A percentile compares a stretch with the other conserved stretches of the same genome.
These are phyloP conservation scores for Bubo scandiacus DNA, from an alignment of 2,113 vertebrate genomes.

Conservation along the genomic window DNA sequence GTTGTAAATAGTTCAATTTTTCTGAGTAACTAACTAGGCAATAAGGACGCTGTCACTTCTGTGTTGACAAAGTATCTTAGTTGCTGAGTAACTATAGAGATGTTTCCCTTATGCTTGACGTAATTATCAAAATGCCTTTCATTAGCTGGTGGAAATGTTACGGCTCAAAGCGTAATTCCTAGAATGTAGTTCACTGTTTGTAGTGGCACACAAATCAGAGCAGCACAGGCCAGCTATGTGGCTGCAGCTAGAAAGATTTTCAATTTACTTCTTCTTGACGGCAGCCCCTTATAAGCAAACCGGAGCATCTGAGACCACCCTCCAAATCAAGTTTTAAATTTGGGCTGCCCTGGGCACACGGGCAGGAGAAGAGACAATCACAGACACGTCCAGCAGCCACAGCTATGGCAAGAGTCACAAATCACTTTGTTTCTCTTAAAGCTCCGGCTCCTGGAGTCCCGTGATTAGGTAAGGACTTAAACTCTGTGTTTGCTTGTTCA, in stretches of 20 bases:
- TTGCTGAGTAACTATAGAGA: conserved; percentile 42
- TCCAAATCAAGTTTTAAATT: neutral
- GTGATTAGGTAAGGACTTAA: neutral
- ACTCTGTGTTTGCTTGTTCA: neutral
- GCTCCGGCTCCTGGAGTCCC: neutral
- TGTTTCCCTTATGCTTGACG: conserved; percentile 12
- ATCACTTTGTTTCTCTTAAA: neutral
- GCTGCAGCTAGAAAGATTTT: neutral
- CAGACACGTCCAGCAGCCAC: neutral
- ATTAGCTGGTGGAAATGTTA: neutral
- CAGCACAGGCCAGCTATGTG: neutral
- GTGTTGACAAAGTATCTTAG: conserved; percentile 39
- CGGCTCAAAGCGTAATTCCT: neutral
- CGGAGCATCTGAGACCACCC: neutral
- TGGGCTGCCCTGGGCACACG: fast-evolving
- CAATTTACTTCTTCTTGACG: neutral
- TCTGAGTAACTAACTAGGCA: conserved; percentile 13
- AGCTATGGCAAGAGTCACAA: neutral
- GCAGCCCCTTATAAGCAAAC: neutral
- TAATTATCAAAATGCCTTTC: conserved; percentile 30
- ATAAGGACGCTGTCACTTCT: conserved; percentile 18
- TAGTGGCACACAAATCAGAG: neutral
- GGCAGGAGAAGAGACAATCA: neutral
- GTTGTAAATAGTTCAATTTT: conserved; percentile 29
- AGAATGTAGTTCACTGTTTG: neutral